A percentile compares a stretch with the other conserved stretches of the same genome.
phyloP scores from a whole-genome alignment of 2,113 vertebrate species.

The Corydoras maculifer region DNA sequence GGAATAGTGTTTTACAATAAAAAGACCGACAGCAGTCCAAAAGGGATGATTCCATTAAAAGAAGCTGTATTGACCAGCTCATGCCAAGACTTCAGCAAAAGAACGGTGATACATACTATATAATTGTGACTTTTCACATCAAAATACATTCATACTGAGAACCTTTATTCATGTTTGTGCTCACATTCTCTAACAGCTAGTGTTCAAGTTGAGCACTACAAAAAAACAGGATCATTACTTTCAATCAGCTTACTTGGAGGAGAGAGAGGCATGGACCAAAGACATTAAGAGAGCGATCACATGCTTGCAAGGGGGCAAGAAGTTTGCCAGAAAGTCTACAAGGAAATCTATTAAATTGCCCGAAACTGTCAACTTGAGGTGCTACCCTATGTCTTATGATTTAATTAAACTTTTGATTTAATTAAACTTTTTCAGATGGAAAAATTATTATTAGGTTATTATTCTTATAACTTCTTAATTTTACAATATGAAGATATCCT shows the following conservation, averaged over 20 bases:
- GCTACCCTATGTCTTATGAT: constrained; percentile 1
- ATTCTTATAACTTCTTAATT: no score
- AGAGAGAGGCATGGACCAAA: constrained; percentile 88
- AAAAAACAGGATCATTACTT: constrained; percentile 94
- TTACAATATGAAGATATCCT: no score
- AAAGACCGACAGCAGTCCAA: constrained; percentile 82
- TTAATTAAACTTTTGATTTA: no score
- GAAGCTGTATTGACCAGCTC: constrained; percentile 74
- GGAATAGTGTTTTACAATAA: constrained; percentile 89
- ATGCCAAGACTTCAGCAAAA: constrained; percentile 86
- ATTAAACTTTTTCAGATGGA: no score
- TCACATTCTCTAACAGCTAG: constrained; percentile 64
- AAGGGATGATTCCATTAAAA: constrained; percentile 93
- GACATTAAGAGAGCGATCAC: constrained; percentile 82
- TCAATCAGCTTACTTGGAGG: constrained; percentile 85
- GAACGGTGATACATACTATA: constrained; percentile 66
- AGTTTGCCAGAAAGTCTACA: constrained; percentile 89
- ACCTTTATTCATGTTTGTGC: background rate
- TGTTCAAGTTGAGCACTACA: constrained; percentile 79
- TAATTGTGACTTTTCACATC: no score
- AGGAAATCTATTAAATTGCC: constrained; percentile 84
- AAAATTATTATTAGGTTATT: no score
- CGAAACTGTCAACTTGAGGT: constrained; percentile 82
- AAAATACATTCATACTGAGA: no score
- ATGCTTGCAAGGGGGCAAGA: constrained; percentile 76